phyloP scores from a whole-genome alignment of 2,888 invertebrate genomes.

The Dynastes maya region DNA sequence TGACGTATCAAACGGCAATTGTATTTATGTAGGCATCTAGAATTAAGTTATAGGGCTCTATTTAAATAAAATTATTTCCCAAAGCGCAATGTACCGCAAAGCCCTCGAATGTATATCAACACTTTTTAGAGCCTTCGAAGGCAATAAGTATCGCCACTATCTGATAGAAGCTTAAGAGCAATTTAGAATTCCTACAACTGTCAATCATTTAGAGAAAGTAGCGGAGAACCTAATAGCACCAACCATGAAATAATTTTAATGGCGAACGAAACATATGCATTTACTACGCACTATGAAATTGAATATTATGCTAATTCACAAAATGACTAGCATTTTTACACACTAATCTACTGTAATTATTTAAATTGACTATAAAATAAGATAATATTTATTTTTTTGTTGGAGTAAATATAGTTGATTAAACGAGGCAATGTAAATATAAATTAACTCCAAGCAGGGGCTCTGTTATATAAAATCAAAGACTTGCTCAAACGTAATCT shows the following conservation, averaged over 20 bases:
- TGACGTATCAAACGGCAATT: slow-evolving; percentile 36
- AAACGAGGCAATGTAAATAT: background rate
- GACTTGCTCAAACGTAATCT: too few relatives aligned
- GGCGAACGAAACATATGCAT: background rate
- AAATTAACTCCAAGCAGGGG: too few relatives aligned
- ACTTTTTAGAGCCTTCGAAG: slow-evolving; percentile 15
- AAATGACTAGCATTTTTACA: slow-evolving; percentile 13
- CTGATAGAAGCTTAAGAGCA: slow-evolving; percentile 37
- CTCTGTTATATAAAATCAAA: too few relatives aligned
- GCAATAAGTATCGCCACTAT: slow-evolving; percentile 37
- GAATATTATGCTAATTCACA: slow-evolving; percentile 13
- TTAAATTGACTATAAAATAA: slow-evolving; percentile 20
- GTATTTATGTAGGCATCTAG: slow-evolving; percentile 12
- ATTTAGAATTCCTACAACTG: slow-evolving; percentile 37
- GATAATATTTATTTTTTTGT: slow-evolving; percentile 6
- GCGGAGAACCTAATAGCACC: slow-evolving; percentile 3
- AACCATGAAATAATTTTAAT: slow-evolving; percentile 43
- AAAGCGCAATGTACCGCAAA: slow-evolving; percentile 22
- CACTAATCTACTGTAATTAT: slow-evolving; percentile 8
- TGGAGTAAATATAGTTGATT: background rate
- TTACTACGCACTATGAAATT: background rate
- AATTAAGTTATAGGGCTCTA: slow-evolving; percentile 30
- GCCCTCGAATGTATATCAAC: slow-evolving; percentile 29
- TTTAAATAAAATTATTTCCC: slow-evolving; percentile 35
- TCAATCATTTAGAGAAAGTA: slow-evolving; percentile 45